These are phyloP conservation scores for Terebella lapidaria DNA, from an alignment of 2,888 invertebrate genomes.

Conservation along the genomic window DNA sequence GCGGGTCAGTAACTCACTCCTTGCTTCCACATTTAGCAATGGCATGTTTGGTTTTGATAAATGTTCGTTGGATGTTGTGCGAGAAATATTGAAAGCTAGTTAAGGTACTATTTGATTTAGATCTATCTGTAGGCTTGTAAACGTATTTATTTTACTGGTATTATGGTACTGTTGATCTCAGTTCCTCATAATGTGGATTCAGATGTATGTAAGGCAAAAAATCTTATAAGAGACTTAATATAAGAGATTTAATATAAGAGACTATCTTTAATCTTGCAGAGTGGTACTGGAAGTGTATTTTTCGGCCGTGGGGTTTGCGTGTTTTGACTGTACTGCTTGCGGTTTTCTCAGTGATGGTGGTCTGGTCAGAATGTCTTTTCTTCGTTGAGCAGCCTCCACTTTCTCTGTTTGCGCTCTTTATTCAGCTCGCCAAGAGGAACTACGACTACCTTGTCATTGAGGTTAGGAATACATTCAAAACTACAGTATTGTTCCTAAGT, in stretches of 20 bases:
- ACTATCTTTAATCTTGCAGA: conserved; percentile 59
- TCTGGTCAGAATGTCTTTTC: conserved; percentile 99
- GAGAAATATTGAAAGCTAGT: too few relatives aligned
- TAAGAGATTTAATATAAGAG: too few relatives aligned
- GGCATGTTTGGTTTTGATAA: neutral
- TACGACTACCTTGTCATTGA: conserved; percentile 94
- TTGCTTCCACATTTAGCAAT: too few relatives aligned
- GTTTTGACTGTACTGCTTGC: conserved; percentile 62
- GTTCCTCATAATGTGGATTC: too few relatives aligned
- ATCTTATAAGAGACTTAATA: too few relatives aligned
- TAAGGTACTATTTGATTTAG: too few relatives aligned
- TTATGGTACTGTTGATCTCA: too few relatives aligned
- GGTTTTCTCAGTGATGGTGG: conserved; percentile 79
- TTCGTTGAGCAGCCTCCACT: conserved; percentile 87
- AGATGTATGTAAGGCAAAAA: too few relatives aligned
- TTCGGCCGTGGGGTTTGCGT: conserved; percentile 73
- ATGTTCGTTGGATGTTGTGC: neutral
- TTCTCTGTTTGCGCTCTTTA: conserved; percentile 92
- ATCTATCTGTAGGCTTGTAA: too few relatives aligned
- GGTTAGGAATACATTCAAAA: conserved; percentile 61
- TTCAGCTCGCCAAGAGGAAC: conserved; percentile 71
- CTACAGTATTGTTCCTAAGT: too few relatives aligned
- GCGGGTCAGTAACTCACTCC: conserved; percentile 44
- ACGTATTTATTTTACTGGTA: too few relatives aligned
- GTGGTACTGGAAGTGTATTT: conserved; percentile 93